These are phyloP conservation scores for Suncus etruscus DNA, from an alignment of 2,113 vertebrate genomes.

Conservation along the genomic window DNA sequence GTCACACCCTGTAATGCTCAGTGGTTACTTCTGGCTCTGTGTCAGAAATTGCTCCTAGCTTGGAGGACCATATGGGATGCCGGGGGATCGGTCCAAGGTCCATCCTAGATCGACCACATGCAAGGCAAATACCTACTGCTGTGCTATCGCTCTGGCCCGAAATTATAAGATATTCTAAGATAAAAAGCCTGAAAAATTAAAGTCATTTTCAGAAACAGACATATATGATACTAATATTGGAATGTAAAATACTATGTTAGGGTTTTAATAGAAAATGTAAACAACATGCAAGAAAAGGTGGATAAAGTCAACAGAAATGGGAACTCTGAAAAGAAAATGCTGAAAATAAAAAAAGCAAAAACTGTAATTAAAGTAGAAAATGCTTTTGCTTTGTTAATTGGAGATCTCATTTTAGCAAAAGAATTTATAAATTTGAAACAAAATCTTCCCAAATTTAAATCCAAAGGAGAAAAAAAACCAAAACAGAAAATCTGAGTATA, in stretches of 20 bases:
- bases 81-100: too few species aligned
- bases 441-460: not conserved
- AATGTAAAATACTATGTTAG: conserved; percentile 13
- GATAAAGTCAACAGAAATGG: not conserved
- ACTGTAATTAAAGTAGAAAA: not conserved
- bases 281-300: not conserved
- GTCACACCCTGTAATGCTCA: too few species aligned
- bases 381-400: not conserved
- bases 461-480: not conserved
- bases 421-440: not conserved
- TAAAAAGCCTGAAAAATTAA: not conserved
- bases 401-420: not conserved
- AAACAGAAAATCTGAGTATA: not conserved
- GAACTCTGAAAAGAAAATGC: not conserved
- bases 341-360: not conserved
- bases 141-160: too few species aligned
- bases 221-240: not conserved
- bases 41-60: too few species aligned
- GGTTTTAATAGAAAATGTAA: not conserved
- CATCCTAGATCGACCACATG: too few species aligned
- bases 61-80: too few species aligned
- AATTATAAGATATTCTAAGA: not conserved
- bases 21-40: too few species aligned
- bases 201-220: too few species aligned
- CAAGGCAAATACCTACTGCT: too few species aligned